Conservation (phyloP, 2,113 vertebrate species). For the Recurvirostra avosetta region DNA sequence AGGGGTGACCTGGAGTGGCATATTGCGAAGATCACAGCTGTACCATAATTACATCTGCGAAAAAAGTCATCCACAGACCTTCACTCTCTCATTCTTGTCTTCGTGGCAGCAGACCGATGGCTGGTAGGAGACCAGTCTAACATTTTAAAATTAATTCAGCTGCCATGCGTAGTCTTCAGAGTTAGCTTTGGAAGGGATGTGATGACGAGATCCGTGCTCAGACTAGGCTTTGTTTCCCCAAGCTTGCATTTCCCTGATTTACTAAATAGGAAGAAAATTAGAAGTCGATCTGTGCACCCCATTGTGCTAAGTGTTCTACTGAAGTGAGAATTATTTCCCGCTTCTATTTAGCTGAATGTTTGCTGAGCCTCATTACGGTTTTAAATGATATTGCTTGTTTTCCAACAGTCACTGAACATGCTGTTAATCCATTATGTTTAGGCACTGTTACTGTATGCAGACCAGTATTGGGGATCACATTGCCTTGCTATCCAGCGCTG, state of each 20-base stretch:
- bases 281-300: neutral
- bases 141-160: neutral
- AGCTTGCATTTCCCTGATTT: neutral
- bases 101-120: neutral
- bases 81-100: neutral
- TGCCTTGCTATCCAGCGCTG: neutral
- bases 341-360: neutral
- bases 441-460: neutral
- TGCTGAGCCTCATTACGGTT: neutral
- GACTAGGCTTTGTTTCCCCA: neutral
- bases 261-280: constrained; percentile 1
- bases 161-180: neutral
- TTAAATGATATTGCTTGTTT: constrained; percentile 22
- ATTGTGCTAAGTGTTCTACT: neutral
- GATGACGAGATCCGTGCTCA: neutral
- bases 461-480: neutral
- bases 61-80: neutral
- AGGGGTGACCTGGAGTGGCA: rapidly evolving
- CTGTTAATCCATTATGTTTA: neutral
- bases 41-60: neutral
- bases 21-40: neutral
- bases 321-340: neutral
- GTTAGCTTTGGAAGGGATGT: neutral
- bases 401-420: neutral
- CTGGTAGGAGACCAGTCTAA: neutral